A percentile compares a stretch with the other conserved stretches of the same genome.
Conservation (phyloP, 2,888 invertebrate species). For the Dichetophora obliterata region DNA sequence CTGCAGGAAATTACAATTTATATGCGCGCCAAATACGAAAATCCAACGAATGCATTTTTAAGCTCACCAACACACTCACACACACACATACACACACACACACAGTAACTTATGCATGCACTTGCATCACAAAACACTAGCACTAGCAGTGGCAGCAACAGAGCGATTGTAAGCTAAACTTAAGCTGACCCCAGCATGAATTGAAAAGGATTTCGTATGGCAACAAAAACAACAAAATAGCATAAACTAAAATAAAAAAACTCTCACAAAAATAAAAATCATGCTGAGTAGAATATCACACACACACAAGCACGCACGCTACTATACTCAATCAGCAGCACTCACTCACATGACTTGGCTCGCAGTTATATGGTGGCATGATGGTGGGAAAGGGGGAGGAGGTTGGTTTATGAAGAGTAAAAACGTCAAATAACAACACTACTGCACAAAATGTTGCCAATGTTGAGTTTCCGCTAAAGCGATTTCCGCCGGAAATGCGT, state of each 20-base stretch:
- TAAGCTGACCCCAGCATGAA: constrained; percentile 33
- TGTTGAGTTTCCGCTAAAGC: constrained; percentile 37
- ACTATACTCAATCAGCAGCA: not conserved
- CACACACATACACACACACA: constrained; percentile 1
- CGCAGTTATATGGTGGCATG: not conserved
- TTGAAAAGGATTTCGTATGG: constrained; percentile 24
- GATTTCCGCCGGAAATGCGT: constrained; percentile 48
- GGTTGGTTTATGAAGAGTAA: no score
- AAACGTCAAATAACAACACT: constrained; percentile 8
- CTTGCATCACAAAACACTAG: not conserved
- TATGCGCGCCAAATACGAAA: constrained; percentile 32
- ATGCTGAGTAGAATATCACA: not conserved
- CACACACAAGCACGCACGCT: not conserved
- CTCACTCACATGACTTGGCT: not conserved
- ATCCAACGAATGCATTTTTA: constrained; percentile 36
- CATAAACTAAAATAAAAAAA: not conserved
- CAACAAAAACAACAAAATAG: not conserved
- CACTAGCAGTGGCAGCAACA: constrained; percentile 6
- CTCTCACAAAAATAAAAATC: not conserved
- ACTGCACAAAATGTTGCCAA: constrained; percentile 11
- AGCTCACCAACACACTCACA: constrained; percentile 19
- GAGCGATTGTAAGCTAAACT: constrained; percentile 21
- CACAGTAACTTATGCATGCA: not conserved
- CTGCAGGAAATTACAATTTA: constrained; percentile 33
- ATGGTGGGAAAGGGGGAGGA: not conserved